Conservation (phyloP, 1,140 invertebrate genomes). For the Sitobion miscanthi region DNA sequence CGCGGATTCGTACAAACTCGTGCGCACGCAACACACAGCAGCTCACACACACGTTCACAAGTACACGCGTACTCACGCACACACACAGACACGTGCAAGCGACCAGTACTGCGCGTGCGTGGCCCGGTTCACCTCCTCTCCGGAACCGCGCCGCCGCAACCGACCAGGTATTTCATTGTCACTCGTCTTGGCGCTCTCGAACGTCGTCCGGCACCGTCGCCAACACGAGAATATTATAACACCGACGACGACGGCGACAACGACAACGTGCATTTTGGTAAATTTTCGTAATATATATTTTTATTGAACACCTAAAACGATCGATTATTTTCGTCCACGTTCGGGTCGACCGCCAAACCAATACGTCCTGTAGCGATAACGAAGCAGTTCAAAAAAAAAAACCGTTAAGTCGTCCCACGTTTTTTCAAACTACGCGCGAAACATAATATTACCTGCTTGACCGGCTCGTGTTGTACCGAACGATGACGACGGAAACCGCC, state of each 20-base stretch:
- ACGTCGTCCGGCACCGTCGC: background rate
- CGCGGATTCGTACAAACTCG: too few relatives aligned
- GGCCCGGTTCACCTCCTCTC: background rate
- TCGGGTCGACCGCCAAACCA: background rate
- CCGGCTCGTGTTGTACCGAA: background rate
- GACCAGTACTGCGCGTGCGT: background rate
- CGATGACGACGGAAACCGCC: constrained; percentile 51
- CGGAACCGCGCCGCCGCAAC: background rate
- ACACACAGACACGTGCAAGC: background rate
- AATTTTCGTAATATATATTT: background rate
- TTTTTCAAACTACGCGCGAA: background rate
- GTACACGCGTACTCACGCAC: background rate
- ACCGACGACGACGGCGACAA: background rate
- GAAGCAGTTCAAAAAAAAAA: background rate
- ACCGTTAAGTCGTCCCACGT: background rate
- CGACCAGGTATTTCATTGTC: constrained; percentile 53
- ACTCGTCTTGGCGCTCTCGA: constrained; percentile 37
- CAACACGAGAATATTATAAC: background rate
- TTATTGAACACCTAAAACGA: background rate
- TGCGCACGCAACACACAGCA: too few relatives aligned
- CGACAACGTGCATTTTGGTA: background rate
- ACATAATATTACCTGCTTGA: background rate
- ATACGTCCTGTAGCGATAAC: background rate
- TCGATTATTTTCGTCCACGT: background rate
- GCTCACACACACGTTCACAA: background rate